Evolutionary conservation across 2,888 invertebrate genomes (phyloP), one percentile per base, ranked within the genome.

Genomic region (Mellilla xanthometata): DNA sequence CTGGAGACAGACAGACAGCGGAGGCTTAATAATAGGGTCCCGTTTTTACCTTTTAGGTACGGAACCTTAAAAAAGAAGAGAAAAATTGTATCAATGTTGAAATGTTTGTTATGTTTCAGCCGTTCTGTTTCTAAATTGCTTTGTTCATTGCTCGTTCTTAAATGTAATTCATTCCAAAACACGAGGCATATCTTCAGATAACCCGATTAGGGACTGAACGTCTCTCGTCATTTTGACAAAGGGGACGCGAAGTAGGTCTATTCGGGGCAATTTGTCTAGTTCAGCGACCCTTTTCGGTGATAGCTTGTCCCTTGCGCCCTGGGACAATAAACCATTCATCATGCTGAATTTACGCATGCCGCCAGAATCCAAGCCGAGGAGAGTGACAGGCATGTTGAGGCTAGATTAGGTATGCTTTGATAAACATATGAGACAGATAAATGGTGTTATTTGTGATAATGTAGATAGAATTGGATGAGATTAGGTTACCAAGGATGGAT

Each of bases 271-370:
- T 81, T 81, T 79, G 77, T 80, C 72, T 26, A 15, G 12, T 26
- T 26, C 79, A 69, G 65, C 72, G 75, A 80, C 73, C 77, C 76
- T 68, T 72, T 75, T 76, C 57, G 58, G 55, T 65, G 56, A 65
- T 68, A 62, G 62, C 63, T 65, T 65, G 63, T 65, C 60, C 68
- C 65, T 64, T 53, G 54, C 44, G 56, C 49, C 52, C 46, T 56
- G 33, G 52, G 64, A 63, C 60, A 68, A 76, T 79, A 76, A 77
- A 80, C 74, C 75, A 81, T 79, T 78, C 71, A 78, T 76, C 67
- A 75, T 65, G 60, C 56, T 40, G 66, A 76, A 75, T 74, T 67
- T 68, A 72, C 66, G 65, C 65, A 64, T 59, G 64, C 54, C 62
- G 58, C 3, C 24, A 56, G 59, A 60, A 24, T 9, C 8, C 9